Conservation (phyloP, 2,888 invertebrate species). For the Pandemis heparana region DNA sequence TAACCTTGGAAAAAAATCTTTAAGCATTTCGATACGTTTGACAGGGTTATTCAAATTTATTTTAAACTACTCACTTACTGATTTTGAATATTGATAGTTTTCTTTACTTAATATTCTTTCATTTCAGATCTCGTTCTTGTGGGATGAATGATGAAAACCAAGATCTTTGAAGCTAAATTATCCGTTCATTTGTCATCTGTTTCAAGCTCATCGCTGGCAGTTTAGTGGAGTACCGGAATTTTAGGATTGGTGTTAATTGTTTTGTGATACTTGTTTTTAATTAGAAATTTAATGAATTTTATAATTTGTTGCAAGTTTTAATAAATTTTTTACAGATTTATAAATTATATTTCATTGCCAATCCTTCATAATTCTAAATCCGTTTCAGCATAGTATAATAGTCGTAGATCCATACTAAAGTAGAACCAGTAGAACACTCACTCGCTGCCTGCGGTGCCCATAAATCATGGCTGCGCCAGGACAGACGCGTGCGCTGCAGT, state of each 20-base stretch:
- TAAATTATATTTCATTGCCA: background rate
- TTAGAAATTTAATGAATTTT: background rate
- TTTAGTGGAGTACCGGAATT: slow-evolving; percentile 58
- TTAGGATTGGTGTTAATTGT: slow-evolving; percentile 46
- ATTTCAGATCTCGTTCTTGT: slow-evolving; percentile 2
- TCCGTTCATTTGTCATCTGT: slow-evolving; percentile 61
- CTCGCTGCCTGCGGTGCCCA: too few relatives aligned
- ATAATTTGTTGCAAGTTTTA: background rate
- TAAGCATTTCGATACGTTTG: too few relatives aligned
- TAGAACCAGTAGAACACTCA: too few relatives aligned
- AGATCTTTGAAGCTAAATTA: slow-evolving; percentile 58
- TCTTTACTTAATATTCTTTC: background rate
- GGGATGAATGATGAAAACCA: background rate
- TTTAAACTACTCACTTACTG: too few relatives aligned
- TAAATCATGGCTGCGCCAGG: too few relatives aligned
- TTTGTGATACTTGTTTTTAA: slow-evolving; percentile 9
- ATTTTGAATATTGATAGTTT: too few relatives aligned
- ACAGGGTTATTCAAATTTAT: too few relatives aligned
- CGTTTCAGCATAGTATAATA: background rate
- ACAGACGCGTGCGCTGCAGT: too few relatives aligned
- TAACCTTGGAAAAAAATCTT: too few relatives aligned
- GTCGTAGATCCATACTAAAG: too few relatives aligned
- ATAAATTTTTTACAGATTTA: background rate
- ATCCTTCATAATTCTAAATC: background rate
- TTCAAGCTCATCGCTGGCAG: slow-evolving; percentile 47